These are phyloP conservation scores for Aphis gossypii DNA, from an alignment of 1,140 invertebrate genomes.

Conservation along the genomic window DNA sequence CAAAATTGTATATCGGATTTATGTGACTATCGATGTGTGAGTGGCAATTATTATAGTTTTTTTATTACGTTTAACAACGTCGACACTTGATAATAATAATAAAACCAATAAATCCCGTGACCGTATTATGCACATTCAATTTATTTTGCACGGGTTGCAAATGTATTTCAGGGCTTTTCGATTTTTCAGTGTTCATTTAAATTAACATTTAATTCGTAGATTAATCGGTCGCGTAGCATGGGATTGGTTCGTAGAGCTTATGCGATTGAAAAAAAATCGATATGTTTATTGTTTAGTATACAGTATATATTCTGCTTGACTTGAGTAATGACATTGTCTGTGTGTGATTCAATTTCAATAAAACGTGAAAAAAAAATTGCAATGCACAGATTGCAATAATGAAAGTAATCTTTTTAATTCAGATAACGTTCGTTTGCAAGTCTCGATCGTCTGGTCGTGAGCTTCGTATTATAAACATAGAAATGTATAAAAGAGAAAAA, in stretches of 20 bases:
- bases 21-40: neutral
- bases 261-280: neutral
- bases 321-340: neutral
- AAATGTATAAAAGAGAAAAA: neutral
- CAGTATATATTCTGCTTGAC: neutral
- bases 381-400: neutral
- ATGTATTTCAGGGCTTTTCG: neutral
- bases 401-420: conserved; percentile 17
- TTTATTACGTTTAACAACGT: neutral
- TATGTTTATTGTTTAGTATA: neutral
- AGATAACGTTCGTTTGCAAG: neutral
- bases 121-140: conserved; percentile 1
- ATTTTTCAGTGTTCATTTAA: neutral
- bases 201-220: conserved; percentile 14
- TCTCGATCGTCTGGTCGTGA: neutral
- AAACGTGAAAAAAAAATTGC: neutral
- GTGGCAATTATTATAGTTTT: neutral
- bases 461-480: neutral
- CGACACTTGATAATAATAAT: neutral
- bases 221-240: neutral
- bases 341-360: neutral
- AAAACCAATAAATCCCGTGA: neutral
- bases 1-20: neutral
- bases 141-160: neutral
- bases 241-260: neutral